A percentile compares a stretch with the other conserved stretches of the same genome.
phyloP scores from a whole-genome alignment of 1,140 invertebrate species.

The Apis mellifera region Amel_HAv3.1 CM009942.2:9802001-9802500 shows the following conservation, averaged over 20 bases:
- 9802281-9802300: slow-evolving; percentile 7
- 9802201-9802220: slow-evolving; percentile 56
- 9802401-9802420: slow-evolving; percentile 80
- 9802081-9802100: too few relatives aligned
- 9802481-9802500: slow-evolving; percentile 66
- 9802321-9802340: slow-evolving; percentile 67
- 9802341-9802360: slow-evolving; percentile 62
- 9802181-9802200: neutral
- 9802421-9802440: slow-evolving; percentile 80
- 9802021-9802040: neutral
- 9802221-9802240: slow-evolving; percentile 21
- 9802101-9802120: too few relatives aligned
- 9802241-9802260: slow-evolving; percentile 48
- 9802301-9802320: slow-evolving; percentile 54
- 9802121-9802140: neutral
- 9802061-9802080: too few relatives aligned
- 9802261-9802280: slow-evolving; percentile 51
- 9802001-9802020: slow-evolving; percentile 5
- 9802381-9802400: slow-evolving; percentile 76
- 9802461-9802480: slow-evolving; percentile 67
- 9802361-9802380: slow-evolving; percentile 79
- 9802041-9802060: too few relatives aligned
- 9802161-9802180: neutral
- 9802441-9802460: slow-evolving; percentile 74
- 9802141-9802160: neutral